These are phyloP conservation scores for Lasioglossum villosulum DNA, from an alignment of 2,888 invertebrate genomes.

Conservation along the genomic window DNA sequence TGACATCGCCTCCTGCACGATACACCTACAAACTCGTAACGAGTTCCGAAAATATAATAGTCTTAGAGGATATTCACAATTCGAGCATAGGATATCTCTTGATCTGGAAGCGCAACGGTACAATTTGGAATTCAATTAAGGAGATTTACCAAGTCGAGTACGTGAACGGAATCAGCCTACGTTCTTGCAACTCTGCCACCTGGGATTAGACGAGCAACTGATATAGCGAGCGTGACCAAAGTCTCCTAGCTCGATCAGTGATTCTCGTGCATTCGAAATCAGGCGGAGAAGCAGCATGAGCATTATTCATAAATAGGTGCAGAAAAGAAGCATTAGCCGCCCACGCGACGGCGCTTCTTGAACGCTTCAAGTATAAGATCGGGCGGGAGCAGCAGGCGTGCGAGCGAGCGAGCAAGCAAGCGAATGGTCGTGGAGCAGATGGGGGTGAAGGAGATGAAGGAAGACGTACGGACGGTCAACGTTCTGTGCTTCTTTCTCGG, in stretches of 20 bases:
- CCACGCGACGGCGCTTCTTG: slow-evolving; percentile 40
- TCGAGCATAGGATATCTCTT: not conserved
- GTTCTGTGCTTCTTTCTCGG: slow-evolving; percentile 60
- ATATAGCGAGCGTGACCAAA: not conserved
- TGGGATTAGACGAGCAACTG: slow-evolving; percentile 5
- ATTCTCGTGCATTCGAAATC: not conserved
- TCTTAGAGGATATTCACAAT: not conserved
- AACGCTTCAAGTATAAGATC: slow-evolving; percentile 45
- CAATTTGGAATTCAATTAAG: not conserved
- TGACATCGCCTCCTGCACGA: not conserved
- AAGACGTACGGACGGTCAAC: slow-evolving; percentile 61
- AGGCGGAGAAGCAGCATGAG: slow-evolving; percentile 5
- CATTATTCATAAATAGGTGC: slow-evolving; percentile 49
- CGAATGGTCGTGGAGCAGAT: slow-evolving; percentile 11
- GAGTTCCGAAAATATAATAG: not conserved
- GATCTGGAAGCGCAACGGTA: not conserved
- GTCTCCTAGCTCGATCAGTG: not conserved
- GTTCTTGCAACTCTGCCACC: not conserved
- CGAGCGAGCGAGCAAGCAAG: slow-evolving; percentile 11
- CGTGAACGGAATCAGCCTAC: not conserved
- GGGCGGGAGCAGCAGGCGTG: slow-evolving; percentile 5
- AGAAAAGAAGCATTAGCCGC: slow-evolving; percentile 36
- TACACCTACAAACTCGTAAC: not conserved
- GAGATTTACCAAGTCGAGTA: not conserved
- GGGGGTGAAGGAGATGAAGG: slow-evolving; percentile 33